These are phyloP conservation scores for Nicator chloris DNA, from an alignment of 2,113 vertebrate species.

Conservation along the genomic window DNA sequence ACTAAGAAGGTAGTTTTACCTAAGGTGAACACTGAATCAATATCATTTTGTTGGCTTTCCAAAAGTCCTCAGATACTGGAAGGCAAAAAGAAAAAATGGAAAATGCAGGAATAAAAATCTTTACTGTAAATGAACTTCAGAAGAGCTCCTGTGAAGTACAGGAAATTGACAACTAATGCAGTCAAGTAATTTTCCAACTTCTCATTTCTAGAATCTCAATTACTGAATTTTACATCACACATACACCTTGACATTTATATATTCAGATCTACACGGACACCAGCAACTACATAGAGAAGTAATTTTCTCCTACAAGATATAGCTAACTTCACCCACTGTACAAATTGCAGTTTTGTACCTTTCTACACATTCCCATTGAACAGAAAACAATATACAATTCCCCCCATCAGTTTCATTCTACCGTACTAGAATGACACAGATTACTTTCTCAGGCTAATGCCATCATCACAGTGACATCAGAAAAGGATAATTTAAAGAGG, in stretches of 20 bases:
- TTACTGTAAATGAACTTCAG: slow-evolving; percentile 23
- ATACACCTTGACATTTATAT: neutral
- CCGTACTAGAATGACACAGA: neutral
- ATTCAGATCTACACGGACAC: neutral
- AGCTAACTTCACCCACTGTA: neutral
- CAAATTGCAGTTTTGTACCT: neutral
- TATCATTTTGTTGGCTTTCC: neutral
- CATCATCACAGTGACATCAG: neutral
- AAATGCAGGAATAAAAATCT: slow-evolving; percentile 15
- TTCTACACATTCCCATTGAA: neutral
- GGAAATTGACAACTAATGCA: neutral
- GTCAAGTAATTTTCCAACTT: neutral
- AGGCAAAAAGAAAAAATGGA: neutral
- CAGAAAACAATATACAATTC: neutral
- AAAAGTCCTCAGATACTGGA: neutral
- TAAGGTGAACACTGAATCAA: neutral
- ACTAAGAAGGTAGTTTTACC: neutral
- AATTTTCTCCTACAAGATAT: neutral
- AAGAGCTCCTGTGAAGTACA: slow-evolving; percentile 12
- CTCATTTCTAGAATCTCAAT: neutral
- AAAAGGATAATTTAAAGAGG: neutral
- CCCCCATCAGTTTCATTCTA: rapidly evolving
- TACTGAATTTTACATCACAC: neutral
- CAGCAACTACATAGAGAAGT: neutral
- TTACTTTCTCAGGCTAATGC: neutral